Conservation (phyloP, 2,113 vertebrate species). For the Myotis lucifugus region DNA sequence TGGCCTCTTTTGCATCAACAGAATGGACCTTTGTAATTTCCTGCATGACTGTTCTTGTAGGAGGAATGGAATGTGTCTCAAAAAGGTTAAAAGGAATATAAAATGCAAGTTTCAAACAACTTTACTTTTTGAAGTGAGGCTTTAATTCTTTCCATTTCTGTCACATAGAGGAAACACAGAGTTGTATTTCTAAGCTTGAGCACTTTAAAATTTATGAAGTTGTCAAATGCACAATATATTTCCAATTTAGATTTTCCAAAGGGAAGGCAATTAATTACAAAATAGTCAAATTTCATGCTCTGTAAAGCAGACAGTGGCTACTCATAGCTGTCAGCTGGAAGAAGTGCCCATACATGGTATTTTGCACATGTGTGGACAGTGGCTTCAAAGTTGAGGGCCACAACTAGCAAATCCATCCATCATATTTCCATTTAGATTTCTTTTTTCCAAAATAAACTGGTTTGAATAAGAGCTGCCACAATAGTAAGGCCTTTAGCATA, state of each 20-base stretch:
- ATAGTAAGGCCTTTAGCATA: not conserved
- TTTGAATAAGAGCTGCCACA: not conserved
- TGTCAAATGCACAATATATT: not conserved
- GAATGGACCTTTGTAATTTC: not conserved
- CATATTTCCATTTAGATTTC: not conserved
- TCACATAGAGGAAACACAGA: not conserved
- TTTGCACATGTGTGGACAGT: rapidly evolving
- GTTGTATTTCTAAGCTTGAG: not conserved
- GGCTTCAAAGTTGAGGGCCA: not conserved
- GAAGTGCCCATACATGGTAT: too few relatives aligned
- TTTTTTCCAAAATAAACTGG: not conserved
- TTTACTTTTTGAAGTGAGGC: not conserved
- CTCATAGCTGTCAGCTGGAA: not conserved
- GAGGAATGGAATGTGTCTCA: not conserved
- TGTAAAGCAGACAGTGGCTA: not conserved
- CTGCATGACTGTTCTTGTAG: not conserved
- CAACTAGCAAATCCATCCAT: not conserved
- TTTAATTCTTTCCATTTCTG: conserved; percentile 34
- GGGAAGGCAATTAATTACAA: not conserved
- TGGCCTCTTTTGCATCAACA: not conserved
- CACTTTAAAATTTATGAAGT: not conserved
- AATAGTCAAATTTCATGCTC: not conserved
- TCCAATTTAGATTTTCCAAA: conserved; percentile 18
- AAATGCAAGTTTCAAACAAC: conserved; percentile 31
- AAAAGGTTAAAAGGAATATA: not conserved